These are phyloP conservation scores for Ptychobarbus kaznakovi DNA, from an alignment of 2,797 vertebrate species.

Conservation along the genomic window DNA sequence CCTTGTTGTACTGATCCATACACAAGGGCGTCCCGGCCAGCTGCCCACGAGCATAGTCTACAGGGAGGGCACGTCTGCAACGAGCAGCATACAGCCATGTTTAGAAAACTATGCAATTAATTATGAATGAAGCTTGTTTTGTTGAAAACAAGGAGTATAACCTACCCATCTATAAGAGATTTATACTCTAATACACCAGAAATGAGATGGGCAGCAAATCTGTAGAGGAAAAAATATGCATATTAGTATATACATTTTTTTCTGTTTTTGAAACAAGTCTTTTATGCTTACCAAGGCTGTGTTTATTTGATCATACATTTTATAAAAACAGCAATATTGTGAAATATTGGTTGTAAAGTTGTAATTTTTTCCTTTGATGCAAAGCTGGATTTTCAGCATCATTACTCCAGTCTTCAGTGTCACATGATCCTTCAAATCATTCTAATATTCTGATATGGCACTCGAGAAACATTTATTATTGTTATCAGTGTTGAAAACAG, in stretches of 20 bases:
- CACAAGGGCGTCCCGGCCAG: constrained; percentile 91
- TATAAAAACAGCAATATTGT: neutral
- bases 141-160: constrained; percentile 42
- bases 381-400: neutral
- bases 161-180: constrained; percentile 91
- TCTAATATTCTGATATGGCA: neutral
- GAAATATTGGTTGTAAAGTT: neutral
- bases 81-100: constrained; percentile 30
- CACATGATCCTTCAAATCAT: neutral
- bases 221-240: constrained; percentile 64
- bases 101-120: constrained; percentile 10
- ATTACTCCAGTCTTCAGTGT: neutral
- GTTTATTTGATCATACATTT: neutral
- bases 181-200: constrained; percentile 96
- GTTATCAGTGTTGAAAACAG: neutral
- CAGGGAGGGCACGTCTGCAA: constrained; percentile 85
- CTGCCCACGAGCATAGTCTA: constrained; percentile 91
- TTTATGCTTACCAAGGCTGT: neutral
- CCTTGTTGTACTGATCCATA: constrained; percentile 95
- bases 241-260: neutral
- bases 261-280: neutral
- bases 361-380: neutral
- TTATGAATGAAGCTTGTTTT: neutral
- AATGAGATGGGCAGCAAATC: constrained; percentile 94
- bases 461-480: neutral